phyloP scores from a whole-genome alignment of 1,140 invertebrate genomes.

The Rhynchophorus ferrugineus region DNA sequence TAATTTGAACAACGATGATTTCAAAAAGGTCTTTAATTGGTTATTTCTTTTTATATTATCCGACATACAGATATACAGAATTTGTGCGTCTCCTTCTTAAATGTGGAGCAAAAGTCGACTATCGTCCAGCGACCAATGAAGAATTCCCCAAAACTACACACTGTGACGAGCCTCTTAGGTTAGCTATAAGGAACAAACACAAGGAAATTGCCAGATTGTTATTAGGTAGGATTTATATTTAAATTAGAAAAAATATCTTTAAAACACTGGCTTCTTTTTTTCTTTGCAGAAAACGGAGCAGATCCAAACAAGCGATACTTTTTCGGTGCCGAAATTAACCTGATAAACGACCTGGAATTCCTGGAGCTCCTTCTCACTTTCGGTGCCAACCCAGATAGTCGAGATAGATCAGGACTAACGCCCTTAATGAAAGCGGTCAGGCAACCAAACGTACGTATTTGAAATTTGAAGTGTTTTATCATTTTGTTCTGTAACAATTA shows the following conservation, averaged over 20 bases:
- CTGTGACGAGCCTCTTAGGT: slow-evolving; percentile 71
- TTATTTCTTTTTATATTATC: too few relatives aligned
- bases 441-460: slow-evolving; percentile 55
- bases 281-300: slow-evolving; percentile 55
- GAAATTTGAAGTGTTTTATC: not conserved
- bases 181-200: slow-evolving; percentile 81
- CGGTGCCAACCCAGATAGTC: slow-evolving; percentile 79
- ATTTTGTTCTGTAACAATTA: not conserved
- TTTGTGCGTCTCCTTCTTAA: slow-evolving; percentile 67
- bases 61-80: slow-evolving; percentile 51
- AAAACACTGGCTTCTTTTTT: too few relatives aligned
- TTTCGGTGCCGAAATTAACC: slow-evolving; percentile 83
- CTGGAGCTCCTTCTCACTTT: slow-evolving; percentile 74
- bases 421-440: slow-evolving; percentile 82
- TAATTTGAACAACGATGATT: too few relatives aligned
- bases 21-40: too few relatives aligned
- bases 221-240: too few relatives aligned
- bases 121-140: slow-evolving; percentile 59
- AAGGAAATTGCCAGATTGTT: slow-evolving; percentile 63
- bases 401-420: slow-evolving; percentile 73
- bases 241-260: too few relatives aligned
- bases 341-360: slow-evolving; percentile 75
- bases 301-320: slow-evolving; percentile 77
- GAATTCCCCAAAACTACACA: slow-evolving; percentile 63
- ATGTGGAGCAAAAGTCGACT: slow-evolving; percentile 73